These are phyloP conservation scores for Callorhinus ursinus DNA, from an alignment of 2,113 vertebrate genomes.

Conservation along the genomic window DNA sequence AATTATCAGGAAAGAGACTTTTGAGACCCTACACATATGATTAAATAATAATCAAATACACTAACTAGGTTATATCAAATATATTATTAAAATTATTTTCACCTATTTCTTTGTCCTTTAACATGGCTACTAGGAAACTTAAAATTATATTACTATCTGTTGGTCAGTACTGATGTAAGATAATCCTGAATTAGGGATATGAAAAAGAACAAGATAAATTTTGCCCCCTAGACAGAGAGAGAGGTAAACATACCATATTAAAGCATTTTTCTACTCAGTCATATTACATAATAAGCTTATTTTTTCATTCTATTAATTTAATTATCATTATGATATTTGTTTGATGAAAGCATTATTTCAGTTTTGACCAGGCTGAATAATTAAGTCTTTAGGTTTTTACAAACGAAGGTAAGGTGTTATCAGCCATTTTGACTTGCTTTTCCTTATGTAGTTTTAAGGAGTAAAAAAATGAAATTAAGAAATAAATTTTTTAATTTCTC, in stretches of 20 bases:
- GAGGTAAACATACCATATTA: neutral
- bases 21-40: neutral
- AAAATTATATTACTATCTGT: neutral
- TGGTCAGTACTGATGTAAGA: neutral
- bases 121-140: neutral
- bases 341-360: neutral
- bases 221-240: neutral
- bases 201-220: neutral
- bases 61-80: neutral
- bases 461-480: neutral
- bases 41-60: neutral
- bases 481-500: neutral
- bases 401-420: neutral
- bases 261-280: neutral
- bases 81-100: constrained; percentile 28
- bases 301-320: constrained; percentile 29
- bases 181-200: neutral
- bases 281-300: neutral
- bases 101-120: neutral
- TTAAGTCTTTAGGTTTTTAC: neutral
- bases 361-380: constrained; percentile 9
- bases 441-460: neutral
- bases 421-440: neutral
- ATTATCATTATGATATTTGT: neutral
- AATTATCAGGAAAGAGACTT: neutral